Conservation (phyloP, 2,113 vertebrate genomes). For the Cyprinodon tularosa region DNA sequence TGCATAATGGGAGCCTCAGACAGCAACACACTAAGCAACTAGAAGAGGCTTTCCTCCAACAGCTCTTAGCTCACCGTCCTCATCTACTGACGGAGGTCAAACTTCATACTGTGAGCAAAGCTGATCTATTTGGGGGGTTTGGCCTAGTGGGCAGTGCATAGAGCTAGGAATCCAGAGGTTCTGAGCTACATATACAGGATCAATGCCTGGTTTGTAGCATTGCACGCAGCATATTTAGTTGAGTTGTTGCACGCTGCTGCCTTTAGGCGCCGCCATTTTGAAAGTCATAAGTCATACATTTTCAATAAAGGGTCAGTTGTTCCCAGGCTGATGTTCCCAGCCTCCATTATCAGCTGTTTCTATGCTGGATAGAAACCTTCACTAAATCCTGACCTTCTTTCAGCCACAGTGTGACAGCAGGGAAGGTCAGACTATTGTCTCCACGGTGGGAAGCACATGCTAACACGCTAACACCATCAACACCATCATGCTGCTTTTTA, state of each 20-base stretch:
- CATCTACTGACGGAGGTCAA: no score
- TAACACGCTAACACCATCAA: conserved; percentile 73
- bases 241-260: no score
- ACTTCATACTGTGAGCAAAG: no score
- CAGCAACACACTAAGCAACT: not conserved
- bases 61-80: no score
- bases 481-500: not conserved
- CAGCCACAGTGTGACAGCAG: conserved; percentile 28
- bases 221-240: no score
- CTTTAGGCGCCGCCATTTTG: no score
- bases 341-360: not conserved
- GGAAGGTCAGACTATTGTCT: conserved; percentile 39
- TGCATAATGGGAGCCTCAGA: conserved; percentile 44
- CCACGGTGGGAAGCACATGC: conserved; percentile 60
- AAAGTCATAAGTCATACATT: not conserved
- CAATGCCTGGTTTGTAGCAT: no score
- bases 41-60: no score
- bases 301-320: not conserved
- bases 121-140: no score
- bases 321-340: not conserved
- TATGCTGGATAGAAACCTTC: not conserved
- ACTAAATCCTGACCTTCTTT: conserved; percentile 34
- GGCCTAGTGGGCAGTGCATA: no score
- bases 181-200: no score
- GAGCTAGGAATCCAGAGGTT: no score